These are phyloP conservation scores for Drosophila demipolita DNA, from an alignment of 2,888 invertebrate species.

Conservation along the genomic window DNA sequence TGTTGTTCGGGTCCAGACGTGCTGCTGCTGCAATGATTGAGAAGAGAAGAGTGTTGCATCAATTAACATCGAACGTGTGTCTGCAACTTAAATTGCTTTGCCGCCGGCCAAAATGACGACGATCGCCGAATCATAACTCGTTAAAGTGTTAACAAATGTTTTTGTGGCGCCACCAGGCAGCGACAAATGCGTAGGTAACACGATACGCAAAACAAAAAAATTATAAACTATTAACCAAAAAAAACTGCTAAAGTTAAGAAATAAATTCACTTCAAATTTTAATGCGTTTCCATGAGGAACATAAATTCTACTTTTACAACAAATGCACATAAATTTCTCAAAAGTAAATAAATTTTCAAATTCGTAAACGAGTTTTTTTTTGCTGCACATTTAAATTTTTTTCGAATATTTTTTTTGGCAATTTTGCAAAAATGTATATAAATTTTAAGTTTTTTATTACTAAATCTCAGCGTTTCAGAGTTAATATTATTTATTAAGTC, in stretches of 20 bases:
- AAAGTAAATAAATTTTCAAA: too few species aligned
- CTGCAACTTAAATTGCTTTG: constrained; percentile 62
- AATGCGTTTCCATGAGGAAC: background rate
- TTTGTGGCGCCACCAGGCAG: constrained; percentile 57
- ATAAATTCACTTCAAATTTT: background rate
- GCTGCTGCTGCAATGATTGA: constrained; percentile 86
- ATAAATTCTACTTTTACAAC: too few species aligned
- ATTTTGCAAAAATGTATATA: background rate
- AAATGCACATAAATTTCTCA: too few species aligned
- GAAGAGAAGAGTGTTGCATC: constrained; percentile 21
- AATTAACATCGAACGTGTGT: constrained; percentile 45
- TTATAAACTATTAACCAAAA: background rate
- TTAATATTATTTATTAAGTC: background rate
- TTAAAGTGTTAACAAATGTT: constrained; percentile 83
- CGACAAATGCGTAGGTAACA: constrained; percentile 8
- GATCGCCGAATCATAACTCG: constrained; percentile 71
- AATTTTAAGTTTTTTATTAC: background rate
- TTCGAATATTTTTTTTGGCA: background rate
- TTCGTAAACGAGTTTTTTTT: too few species aligned
- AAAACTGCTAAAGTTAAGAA: background rate
- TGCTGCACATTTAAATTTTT: too few species aligned
- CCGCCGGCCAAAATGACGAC: background rate
- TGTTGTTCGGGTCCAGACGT: constrained; percentile 89
- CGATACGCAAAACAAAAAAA: background rate
- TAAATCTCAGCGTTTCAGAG: background rate